phyloP scores from a whole-genome alignment of 2,113 vertebrate genomes.

The Stercorarius parasiticus region DNA sequence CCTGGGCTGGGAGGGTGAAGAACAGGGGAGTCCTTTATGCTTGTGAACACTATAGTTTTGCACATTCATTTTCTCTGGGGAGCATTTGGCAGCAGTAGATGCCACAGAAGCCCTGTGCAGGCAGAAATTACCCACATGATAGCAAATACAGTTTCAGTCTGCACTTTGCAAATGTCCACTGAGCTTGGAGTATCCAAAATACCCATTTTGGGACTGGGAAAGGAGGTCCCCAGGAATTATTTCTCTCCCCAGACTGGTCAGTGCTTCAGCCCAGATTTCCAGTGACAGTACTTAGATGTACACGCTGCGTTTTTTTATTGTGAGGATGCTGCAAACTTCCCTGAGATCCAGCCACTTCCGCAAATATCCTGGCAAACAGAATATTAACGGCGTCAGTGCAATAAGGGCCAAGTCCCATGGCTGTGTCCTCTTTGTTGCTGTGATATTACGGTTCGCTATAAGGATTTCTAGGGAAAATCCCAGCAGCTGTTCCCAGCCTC shows the following conservation, averaged over 20 bases:
- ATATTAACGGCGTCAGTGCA: fast-evolving
- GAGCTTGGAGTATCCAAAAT: background rate
- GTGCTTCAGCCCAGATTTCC: background rate
- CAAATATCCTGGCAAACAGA: background rate
- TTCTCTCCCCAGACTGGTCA: background rate
- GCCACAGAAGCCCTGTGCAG: background rate
- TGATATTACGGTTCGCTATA: fast-evolving
- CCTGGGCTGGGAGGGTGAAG: background rate
- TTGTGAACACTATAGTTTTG: background rate
- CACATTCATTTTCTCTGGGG: background rate
- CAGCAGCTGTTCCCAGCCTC: background rate
- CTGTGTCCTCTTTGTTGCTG: background rate
- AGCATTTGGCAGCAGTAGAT: background rate
- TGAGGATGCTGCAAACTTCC: background rate
- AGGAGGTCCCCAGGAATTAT: background rate
- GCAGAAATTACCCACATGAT: background rate
- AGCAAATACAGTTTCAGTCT: background rate
- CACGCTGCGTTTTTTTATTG: background rate
- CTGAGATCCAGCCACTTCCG: background rate
- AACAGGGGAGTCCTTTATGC: background rate
- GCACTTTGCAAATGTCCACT: background rate
- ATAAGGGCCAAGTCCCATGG: background rate
- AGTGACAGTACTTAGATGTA: background rate
- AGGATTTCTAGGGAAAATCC: background rate
- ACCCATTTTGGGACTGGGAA: background rate